Percentiles rank a stretch among this genome's conserved stretches.
Evolutionary conservation across 2,797 vertebrate genomes (phyloP).

Genomic region (Sarcoramphus papa): DNA sequence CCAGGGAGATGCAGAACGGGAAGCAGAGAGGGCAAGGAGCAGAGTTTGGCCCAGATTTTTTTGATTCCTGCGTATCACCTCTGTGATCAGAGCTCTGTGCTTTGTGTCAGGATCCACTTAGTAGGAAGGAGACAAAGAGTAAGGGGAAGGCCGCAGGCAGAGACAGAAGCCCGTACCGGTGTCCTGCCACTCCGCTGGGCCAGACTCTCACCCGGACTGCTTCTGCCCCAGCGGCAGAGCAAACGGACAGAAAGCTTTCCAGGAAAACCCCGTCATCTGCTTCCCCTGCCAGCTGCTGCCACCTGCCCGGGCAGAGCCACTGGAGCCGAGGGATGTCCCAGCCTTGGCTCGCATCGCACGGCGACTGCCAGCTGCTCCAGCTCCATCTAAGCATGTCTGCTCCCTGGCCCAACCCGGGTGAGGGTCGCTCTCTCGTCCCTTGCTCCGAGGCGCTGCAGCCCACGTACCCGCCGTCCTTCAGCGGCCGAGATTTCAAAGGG

Average conservation of each 20-base stretch:
- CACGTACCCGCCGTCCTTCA: rapidly evolving
- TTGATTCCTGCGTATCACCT: neutral
- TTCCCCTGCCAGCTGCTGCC: neutral
- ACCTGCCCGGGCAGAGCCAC: neutral
- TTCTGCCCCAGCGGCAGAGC: neutral
- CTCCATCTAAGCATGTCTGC: neutral
- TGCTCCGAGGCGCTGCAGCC: neutral
- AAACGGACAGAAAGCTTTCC: neutral
- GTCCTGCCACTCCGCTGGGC: neutral
- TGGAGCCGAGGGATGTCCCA: rapidly evolving
- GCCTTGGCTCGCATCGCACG: rapidly evolving
- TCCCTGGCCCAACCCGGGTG: neutral
- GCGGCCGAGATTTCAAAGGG: neutral
- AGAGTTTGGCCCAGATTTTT: neutral
- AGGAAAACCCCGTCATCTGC: neutral
- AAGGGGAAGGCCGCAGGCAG: neutral
- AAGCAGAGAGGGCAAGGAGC: neutral
- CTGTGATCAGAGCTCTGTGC: neutral
- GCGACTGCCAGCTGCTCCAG: neutral
- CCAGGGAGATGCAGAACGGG: neutral
- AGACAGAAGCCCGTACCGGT: neutral
- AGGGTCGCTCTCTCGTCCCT: rapidly evolving
- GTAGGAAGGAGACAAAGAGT: neutral
- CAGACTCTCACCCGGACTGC: neutral
- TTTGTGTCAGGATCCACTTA: neutral